Base-by-base conservation (phyloP, 2,113 vertebrate genomes). In the Semicossyphus pulcher region DNA sequence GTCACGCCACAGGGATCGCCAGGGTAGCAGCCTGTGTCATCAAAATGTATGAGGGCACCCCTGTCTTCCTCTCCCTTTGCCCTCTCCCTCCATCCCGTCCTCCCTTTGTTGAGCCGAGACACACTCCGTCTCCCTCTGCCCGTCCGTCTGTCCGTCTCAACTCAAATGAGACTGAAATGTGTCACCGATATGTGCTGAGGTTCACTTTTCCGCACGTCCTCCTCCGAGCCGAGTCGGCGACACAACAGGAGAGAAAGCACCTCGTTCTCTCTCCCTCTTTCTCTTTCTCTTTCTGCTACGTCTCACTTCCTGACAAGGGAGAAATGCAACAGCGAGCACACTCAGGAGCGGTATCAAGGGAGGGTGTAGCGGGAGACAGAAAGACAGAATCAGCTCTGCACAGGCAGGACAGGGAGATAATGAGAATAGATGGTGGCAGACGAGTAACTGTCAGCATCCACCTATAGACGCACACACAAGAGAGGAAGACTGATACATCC, bases 381-480 rank as follows among this genome's bases (percentile, higher is more conserved):
- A 36, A 83, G 80, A 86, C 66, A 76, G 71, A 72, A 78, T 72
- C 65, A 56, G 66, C 51, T 58, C 68, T 64, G 73, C 57, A 53
- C 47, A 25, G 73, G 61, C 44, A 75, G 20, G 85, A 86, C 66
- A 45, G 45, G 45, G 20, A 72, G 75, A 83, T 89, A 86, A 89
- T 87, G 85, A 89, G 86, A 85, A 89, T 77, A 72, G 84, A 90
- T 85, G 62, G 83, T 8, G 47, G 57, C 56, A 71, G 77, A 72
- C 21, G 25, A 68, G 41, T 49, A n/a, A 81, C 48, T 68, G 80
- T 79, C 78, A 85, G 83, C 49, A 66, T 72, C 52, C 57, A 39
- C 70, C 62, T 66, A 81, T 44, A 70, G 36, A 76, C 28, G 44
- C 28, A 7, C 26, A 59, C 18, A 36, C 10, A 4, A n/a, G 7